These are phyloP conservation scores for Chrysotoxum bicinctum DNA, from an alignment of 2,888 invertebrate species.

Conservation along the genomic window DNA sequence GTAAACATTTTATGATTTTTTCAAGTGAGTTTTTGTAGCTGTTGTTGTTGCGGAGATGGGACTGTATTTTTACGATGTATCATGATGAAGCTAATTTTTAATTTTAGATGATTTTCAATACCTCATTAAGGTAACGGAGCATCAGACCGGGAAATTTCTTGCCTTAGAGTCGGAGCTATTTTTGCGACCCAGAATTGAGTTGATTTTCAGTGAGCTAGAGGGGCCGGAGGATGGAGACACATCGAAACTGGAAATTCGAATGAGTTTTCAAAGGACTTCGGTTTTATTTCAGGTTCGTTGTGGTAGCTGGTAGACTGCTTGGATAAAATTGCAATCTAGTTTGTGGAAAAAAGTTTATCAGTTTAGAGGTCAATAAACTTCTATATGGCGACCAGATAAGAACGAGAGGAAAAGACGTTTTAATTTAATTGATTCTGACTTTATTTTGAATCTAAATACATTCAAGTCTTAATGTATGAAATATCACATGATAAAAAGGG, in stretches of 20 bases:
- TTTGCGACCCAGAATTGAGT: conserved; percentile 65
- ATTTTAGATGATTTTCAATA: conserved; percentile 48
- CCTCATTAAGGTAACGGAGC: conserved; percentile 59
- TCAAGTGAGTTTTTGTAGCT: conserved; percentile 52
- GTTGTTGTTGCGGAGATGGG: not conserved
- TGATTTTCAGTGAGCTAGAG: conserved; percentile 40
- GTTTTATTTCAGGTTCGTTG: conserved; percentile 70
- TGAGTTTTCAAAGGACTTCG: conserved; percentile 67
- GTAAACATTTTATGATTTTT: conserved; percentile 71
- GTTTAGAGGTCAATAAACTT: no score
- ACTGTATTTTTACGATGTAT: not conserved
- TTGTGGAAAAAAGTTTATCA: no score
- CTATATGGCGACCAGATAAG: no score
- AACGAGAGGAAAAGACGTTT: no score
- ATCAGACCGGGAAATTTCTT: conserved; percentile 48
- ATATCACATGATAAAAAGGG: no score
- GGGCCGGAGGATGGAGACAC: not conserved
- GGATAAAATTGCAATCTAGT: no score
- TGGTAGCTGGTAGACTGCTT: no score
- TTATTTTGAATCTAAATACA: no score
- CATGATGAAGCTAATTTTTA: not conserved
- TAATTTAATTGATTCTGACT: no score
- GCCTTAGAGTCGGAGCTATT: conserved; percentile 63
- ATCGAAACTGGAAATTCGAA: conserved; percentile 56
- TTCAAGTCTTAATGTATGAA: no score